These are phyloP conservation scores for Oryzias woworae DNA, from an alignment of 2,113 vertebrate species.

Conservation along the genomic window DNA sequence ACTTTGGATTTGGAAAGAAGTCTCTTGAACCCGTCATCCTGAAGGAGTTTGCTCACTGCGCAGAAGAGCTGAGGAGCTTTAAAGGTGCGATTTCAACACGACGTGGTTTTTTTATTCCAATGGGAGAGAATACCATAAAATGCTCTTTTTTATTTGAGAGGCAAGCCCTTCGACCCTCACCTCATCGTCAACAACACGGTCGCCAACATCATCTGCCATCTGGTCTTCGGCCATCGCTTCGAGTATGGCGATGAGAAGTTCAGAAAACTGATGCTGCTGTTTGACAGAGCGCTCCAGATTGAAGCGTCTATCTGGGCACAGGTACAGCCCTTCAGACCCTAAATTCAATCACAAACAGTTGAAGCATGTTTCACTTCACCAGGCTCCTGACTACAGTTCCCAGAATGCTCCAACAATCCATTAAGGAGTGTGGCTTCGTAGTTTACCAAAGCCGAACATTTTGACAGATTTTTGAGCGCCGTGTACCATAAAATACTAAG, in stretches of 20 bases:
- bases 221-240: constrained; percentile 82
- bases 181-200: constrained; percentile 78
- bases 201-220: constrained; percentile 82
- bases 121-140: not conserved
- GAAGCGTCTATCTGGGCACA: constrained; percentile 62
- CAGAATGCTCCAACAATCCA: no score
- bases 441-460: no score
- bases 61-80: not conserved
- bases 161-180: constrained; percentile 68
- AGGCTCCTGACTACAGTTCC: no score
- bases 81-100: constrained; percentile 10
- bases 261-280: constrained; percentile 68
- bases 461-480: no score
- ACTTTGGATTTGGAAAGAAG: constrained; percentile 80
- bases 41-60: constrained; percentile 67
- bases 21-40: constrained; percentile 74
- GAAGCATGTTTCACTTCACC: no score
- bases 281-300: constrained; percentile 48
- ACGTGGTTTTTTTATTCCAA: not conserved
- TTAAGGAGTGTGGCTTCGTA: no score
- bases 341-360: no score
- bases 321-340: constrained; percentile 49
- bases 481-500: no score
- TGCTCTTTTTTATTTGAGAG: constrained; percentile 19
- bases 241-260: constrained; percentile 78